Conservation (phyloP, 23 tunicate species). For the Diplosoma virens region DNA sequence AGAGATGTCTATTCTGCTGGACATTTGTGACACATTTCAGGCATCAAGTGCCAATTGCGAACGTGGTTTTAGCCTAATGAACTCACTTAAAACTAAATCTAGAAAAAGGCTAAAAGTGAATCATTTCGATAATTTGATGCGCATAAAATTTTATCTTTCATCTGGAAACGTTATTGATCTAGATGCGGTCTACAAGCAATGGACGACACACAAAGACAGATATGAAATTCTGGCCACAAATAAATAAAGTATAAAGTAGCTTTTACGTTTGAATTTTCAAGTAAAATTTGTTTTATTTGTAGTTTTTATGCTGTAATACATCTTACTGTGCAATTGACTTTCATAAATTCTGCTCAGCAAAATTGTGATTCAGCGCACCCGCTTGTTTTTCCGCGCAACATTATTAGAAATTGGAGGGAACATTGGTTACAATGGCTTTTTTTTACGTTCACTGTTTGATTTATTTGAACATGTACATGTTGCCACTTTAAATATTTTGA, state of each 20-base stretch:
- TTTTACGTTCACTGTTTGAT: too few species aligned
- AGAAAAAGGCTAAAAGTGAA: constrained; percentile 12
- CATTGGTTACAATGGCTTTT: too few species aligned
- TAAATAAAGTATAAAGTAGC: not conserved
- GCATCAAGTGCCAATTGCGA: constrained; percentile 25
- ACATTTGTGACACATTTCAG: constrained; percentile 20
- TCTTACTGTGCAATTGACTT: not conserved
- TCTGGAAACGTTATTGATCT: constrained; percentile 2
- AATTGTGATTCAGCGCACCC: not conserved
- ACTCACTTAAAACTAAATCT: constrained; percentile 7
- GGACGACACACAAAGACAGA: constrained; percentile 15
- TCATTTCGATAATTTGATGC: constrained; percentile 39
- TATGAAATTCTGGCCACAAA: constrained; percentile 1
- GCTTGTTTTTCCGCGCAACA: not conserved
- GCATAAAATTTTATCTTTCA: constrained; percentile 8
- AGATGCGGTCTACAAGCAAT: constrained; percentile 10
- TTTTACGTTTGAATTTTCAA: not conserved
- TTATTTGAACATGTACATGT: too few species aligned
- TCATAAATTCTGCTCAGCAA: not conserved
- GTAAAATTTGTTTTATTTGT: not conserved
- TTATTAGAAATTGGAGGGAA: not conserved
- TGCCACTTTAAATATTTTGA: too few species aligned
- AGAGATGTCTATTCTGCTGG: constrained; percentile 1
- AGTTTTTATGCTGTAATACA: not conserved
- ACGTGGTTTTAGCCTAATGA: constrained; percentile 22